These are phyloP conservation scores for Mesoclemmys tuberculata DNA, from an alignment of 2,113 vertebrate species.

Conservation along the genomic window DNA sequence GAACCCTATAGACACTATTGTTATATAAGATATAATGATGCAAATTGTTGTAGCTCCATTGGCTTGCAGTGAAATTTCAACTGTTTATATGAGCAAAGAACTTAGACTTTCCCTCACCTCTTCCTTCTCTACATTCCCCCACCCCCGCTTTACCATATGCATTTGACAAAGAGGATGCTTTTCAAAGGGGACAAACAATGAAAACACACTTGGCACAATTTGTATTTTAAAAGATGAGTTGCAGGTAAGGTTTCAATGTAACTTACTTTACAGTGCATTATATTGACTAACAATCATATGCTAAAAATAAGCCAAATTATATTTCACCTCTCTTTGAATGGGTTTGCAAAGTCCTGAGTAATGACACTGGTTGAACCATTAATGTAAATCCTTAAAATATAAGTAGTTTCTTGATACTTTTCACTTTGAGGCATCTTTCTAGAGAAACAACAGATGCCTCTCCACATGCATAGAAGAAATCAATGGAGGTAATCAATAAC, in stretches of 20 bases:
- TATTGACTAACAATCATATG: slow-evolving; percentile 27
- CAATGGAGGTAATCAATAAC: slow-evolving; percentile 82
- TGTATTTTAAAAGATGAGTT: slow-evolving; percentile 5
- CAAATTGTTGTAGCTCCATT: neutral
- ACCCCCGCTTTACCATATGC: neutral
- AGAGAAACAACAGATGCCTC: slow-evolving; percentile 70
- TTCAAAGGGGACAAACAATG: neutral
- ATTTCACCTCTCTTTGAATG: slow-evolving; percentile 52
- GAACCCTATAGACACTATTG: neutral
- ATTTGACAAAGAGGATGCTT: neutral
- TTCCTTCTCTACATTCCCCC: no score
- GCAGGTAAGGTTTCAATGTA: slow-evolving; percentile 37
- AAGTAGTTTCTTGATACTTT: slow-evolving; percentile 73
- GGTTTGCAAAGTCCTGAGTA: slow-evolving; percentile 65
- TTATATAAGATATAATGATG: neutral
- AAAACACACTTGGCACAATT: neutral
- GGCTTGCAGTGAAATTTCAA: neutral
- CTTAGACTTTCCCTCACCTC: neutral
- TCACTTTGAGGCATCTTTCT: slow-evolving; percentile 74
- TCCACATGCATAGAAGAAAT: slow-evolving; percentile 74
- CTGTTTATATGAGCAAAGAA: neutral
- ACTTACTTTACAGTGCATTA: neutral
- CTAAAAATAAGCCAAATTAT: slow-evolving; percentile 59
- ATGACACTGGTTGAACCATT: slow-evolving; percentile 61
- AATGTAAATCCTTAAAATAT: slow-evolving; percentile 70